Evolutionary conservation across 2,113 vertebrate genomes (phyloP).

Genomic region (Lepisosteus oculatus): DNA sequence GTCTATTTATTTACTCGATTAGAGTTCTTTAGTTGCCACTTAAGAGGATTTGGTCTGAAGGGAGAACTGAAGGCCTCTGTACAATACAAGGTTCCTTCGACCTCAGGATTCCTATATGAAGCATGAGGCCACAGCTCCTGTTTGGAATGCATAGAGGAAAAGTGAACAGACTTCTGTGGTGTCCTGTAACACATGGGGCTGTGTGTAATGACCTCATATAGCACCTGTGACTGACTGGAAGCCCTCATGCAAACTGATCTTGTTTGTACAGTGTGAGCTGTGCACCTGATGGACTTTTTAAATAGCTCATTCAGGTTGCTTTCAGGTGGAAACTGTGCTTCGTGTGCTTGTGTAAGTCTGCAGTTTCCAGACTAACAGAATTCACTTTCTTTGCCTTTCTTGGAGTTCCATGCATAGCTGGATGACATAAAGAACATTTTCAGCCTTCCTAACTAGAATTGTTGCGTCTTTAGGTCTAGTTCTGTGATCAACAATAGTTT

Average conservation of each 20-base stretch:
- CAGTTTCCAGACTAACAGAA: too few relatives aligned
- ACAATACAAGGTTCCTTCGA: not conserved
- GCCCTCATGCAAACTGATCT: not conserved
- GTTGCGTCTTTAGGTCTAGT: too few relatives aligned
- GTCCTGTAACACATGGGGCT: not conserved
- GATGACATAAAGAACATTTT: too few relatives aligned
- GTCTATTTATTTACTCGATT: slow-evolving; percentile 7
- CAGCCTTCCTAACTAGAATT: too few relatives aligned
- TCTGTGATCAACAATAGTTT: too few relatives aligned
- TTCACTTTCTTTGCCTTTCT: too few relatives aligned
- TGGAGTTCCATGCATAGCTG: too few relatives aligned
- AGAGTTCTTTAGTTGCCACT: slow-evolving; percentile 7
- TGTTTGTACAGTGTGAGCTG: not conserved
- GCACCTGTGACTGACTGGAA: not conserved
- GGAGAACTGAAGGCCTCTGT: not conserved
- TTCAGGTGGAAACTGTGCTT: too few relatives aligned
- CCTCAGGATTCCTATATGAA: not conserved
- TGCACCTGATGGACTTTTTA: not conserved
- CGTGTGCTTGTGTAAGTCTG: too few relatives aligned
- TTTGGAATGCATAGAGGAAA: not conserved
- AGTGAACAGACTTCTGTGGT: not conserved
- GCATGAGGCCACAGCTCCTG: not conserved
- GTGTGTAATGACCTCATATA: not conserved
- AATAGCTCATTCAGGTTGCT: too few relatives aligned
- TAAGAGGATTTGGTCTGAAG: slow-evolving; percentile 4